phyloP scores from a whole-genome alignment of 2,888 invertebrate species.

The Rotaria magnacalcarata region DNA sequence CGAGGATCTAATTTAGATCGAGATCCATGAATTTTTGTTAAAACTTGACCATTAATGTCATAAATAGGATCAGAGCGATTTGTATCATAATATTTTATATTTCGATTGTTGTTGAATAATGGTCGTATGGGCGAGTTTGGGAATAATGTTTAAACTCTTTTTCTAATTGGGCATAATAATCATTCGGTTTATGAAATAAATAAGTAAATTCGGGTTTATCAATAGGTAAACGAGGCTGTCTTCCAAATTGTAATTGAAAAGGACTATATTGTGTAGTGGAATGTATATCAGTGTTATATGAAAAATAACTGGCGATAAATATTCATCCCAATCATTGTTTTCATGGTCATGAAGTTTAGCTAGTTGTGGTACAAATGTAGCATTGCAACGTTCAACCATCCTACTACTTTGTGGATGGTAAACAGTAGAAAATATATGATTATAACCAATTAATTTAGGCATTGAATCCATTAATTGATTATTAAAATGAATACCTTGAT shows the following conservation, averaged over 20 bases:
- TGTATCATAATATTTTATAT: neutral
- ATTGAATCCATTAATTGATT: conserved; percentile 47
- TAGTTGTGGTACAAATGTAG: conserved; percentile 39
- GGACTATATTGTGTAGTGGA: neutral
- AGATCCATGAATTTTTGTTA: neutral
- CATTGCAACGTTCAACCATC: conserved; percentile 46
- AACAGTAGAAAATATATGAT: conserved; percentile 48
- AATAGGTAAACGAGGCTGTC: neutral
- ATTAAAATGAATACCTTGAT: conserved; percentile 48
- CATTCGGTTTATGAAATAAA: neutral
- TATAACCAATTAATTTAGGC: conserved; percentile 47
- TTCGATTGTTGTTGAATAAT: neutral
- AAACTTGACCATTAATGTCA: neutral
- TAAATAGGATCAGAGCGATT: neutral
- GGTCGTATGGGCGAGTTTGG: neutral
- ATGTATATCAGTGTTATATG: neutral
- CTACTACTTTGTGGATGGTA: conserved; percentile 47
- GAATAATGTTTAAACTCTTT: neutral
- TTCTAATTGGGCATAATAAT: neutral
- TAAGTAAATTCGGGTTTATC: neutral
- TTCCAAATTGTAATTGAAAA: neutral
- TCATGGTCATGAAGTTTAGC: neutral
- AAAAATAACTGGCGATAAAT: neutral
- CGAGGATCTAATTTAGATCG: neutral
- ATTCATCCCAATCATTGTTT: neutral